A percentile compares a stretch with the other conserved stretches of the same genome.
These are phyloP conservation scores for Bathybates hornii DNA, from an alignment of 2,113 vertebrate species.

Conservation along the genomic window DNA sequence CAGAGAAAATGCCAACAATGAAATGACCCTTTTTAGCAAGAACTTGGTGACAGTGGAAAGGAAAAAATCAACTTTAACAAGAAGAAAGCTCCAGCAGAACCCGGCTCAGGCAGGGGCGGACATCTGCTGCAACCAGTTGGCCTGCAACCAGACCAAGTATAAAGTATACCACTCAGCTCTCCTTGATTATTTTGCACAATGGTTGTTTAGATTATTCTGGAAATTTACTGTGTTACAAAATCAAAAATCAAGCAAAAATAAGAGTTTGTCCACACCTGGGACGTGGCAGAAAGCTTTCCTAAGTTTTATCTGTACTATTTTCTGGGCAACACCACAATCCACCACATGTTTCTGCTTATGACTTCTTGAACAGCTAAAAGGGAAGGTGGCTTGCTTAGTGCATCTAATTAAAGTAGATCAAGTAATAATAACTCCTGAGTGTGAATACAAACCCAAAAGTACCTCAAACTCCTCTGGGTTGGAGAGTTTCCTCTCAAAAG, in stretches of 20 bases:
- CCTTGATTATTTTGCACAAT: background rate
- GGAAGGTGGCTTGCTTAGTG: background rate
- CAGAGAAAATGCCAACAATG: background rate
- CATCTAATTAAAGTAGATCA: background rate
- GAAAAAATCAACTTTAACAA: too few species aligned
- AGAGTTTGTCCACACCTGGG: background rate
- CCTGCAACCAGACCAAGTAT: too few species aligned
- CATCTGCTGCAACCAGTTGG: too few species aligned
- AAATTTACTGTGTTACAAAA: background rate
- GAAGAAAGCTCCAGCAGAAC: too few species aligned
- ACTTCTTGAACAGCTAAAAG: background rate
- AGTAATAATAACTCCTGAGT: background rate
- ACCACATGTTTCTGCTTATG: background rate
- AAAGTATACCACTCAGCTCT: background rate
- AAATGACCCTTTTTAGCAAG: too few species aligned
- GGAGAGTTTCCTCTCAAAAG: background rate
- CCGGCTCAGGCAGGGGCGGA: too few species aligned
- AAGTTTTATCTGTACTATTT: background rate
- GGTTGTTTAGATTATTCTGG: background rate
- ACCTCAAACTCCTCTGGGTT: background rate
- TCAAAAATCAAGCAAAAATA: background rate
- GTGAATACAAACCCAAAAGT: background rate
- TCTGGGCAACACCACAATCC: background rate
- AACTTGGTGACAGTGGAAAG: too few species aligned
- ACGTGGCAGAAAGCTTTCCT: background rate